These are phyloP conservation scores for Pissodes strobi DNA, from an alignment of 1,140 invertebrate genomes.

Conservation along the genomic window DNA sequence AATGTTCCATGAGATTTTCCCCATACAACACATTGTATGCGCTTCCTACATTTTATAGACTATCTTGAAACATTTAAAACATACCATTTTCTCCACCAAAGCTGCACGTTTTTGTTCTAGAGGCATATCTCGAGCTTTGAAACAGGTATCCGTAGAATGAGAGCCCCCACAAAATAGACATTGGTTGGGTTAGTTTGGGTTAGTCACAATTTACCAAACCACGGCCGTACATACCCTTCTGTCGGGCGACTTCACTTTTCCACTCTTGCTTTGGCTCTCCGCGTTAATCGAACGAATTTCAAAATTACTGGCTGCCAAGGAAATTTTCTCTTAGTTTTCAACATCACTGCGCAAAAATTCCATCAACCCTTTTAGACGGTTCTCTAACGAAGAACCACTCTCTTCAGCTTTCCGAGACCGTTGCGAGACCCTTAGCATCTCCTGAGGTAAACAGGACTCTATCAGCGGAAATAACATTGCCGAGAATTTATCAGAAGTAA, in stretches of 20 bases:
- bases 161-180: constrained; percentile 26
- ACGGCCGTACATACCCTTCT: constrained; percentile 7
- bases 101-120: constrained; percentile 12
- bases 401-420: constrained; percentile 21
- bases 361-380: constrained; percentile 38
- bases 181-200: not conserved
- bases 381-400: constrained; percentile 3
- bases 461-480: constrained; percentile 53
- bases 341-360: constrained; percentile 42
- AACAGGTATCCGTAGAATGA: constrained; percentile 25
- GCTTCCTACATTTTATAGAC: constrained; percentile 14
- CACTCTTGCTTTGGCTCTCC: not conserved
- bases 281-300: not conserved
- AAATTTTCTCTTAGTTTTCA: constrained; percentile 46
- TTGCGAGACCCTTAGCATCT: constrained; percentile 48
- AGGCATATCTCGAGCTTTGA: constrained; percentile 22
- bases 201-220: constrained; percentile 9
- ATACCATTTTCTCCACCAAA: constrained; percentile 22
- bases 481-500: constrained; percentile 50
- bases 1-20: constrained; percentile 5
- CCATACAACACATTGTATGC: constrained; percentile 28
- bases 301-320: constrained; percentile 7
- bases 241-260: constrained; percentile 2
- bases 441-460: constrained; percentile 50
- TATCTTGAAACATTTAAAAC: constrained; percentile 25